Conservation (phyloP, 2,113 vertebrate species). For the Candoia aspera region DNA sequence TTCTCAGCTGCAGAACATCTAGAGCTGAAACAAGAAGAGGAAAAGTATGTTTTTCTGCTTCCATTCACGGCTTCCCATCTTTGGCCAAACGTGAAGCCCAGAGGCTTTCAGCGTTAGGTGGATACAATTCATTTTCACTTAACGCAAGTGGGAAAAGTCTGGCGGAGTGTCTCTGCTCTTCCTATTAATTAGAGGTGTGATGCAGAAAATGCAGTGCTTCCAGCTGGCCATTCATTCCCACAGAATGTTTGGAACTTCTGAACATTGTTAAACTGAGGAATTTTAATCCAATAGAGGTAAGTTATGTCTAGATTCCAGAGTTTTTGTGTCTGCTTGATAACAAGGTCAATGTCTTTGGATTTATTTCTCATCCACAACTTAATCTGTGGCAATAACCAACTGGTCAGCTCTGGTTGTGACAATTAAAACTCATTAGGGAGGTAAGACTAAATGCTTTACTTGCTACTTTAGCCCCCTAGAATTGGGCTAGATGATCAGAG, state of each 20-base stretch:
- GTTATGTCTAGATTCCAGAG: not conserved
- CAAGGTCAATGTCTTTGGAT: not conserved
- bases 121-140: not conserved
- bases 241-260: not conserved
- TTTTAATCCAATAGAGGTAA: not conserved
- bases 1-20: not conserved
- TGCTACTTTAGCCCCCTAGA: not conserved
- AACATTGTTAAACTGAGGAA: not conserved
- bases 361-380: not conserved
- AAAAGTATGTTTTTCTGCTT: not conserved
- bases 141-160: not conserved
- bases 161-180: not conserved
- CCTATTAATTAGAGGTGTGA: not conserved
- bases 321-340: not conserved
- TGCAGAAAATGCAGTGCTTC: not conserved
- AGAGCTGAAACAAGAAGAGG: not conserved
- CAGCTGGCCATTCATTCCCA: not conserved
- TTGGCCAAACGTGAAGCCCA: not conserved
- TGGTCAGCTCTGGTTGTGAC: not conserved
- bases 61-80: not conserved
- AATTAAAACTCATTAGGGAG: not conserved
- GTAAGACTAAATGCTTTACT: not conserved
- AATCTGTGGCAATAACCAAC: not conserved
- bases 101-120: not conserved
- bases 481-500: not conserved